Percentiles rank a stretch among this genome's conserved stretches.
Conservation (phyloP, 2,888 invertebrate genomes). For the Melanophora roralis region DNA sequence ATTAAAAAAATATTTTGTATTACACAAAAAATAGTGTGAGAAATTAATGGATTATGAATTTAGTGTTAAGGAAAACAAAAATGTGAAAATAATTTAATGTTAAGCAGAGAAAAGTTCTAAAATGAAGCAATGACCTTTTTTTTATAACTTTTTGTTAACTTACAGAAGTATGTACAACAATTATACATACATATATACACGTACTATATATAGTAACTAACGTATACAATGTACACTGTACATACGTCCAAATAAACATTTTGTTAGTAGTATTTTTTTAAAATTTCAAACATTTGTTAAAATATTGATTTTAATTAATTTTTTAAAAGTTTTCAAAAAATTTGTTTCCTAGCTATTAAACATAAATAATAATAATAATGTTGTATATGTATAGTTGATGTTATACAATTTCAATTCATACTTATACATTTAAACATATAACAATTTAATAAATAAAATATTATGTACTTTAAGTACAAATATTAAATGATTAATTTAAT, state of each 20-base stretch:
- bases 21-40: not conserved
- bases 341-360: not conserved
- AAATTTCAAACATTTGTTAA: no score
- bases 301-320: not conserved
- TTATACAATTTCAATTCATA: not conserved
- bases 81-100: not conserved
- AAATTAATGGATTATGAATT: constrained; percentile 1
- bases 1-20: not conserved
- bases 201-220: no score
- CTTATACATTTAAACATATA: not conserved
- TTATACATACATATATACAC: no score
- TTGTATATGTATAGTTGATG: no score
- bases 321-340: not conserved
- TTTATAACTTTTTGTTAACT: no score
- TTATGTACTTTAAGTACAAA: constrained; percentile 36
- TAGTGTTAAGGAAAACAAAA: not conserved
- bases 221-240: not conserved
- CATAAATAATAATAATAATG: not conserved
- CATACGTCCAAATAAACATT: no score
- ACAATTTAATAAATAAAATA: constrained; percentile 6
- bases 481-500: not conserved
- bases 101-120: no score
- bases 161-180: no score
- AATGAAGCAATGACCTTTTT: no score
- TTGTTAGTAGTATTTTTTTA: no score